phyloP scores from a whole-genome alignment of 2,888 invertebrate species.

The Margaritifera margaritifera region DNA sequence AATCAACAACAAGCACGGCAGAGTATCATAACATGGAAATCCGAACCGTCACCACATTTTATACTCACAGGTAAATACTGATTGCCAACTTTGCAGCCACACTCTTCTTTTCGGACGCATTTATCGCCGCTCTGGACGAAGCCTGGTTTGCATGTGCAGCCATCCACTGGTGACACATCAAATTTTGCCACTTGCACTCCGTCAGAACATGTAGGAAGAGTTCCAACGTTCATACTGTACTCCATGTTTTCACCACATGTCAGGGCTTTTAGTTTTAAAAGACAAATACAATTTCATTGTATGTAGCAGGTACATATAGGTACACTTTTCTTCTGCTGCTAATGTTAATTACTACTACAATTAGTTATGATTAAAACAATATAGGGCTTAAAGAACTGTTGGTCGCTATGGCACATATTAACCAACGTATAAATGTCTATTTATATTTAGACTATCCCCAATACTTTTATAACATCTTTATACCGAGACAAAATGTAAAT shows the following conservation, averaged over 20 bases:
- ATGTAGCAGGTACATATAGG: no score
- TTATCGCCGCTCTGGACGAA: conserved; percentile 24
- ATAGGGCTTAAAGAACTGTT: no score
- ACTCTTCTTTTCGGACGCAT: conserved; percentile 21
- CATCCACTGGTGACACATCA: conserved; percentile 18
- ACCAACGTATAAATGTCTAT: no score
- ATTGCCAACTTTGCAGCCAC: conserved; percentile 24
- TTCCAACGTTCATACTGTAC: conserved; percentile 17
- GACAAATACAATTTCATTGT: no score
- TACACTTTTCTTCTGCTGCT: no score
- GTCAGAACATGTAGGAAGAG: conserved; percentile 30
- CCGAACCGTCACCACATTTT: neutral
- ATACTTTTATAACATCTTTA: no score
- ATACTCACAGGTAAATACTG: conserved; percentile 28
- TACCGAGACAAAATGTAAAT: no score
- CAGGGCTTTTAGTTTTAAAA: conserved; percentile 12
- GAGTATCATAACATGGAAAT: neutral
- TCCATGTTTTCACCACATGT: conserved; percentile 23
- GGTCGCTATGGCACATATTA: no score
- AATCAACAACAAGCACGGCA: no score
- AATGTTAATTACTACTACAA: no score
- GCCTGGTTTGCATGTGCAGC: conserved; percentile 29
- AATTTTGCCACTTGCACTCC: conserved; percentile 14
- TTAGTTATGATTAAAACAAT: no score
- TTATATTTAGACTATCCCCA: no score